Evolutionary conservation across 2,113 vertebrate species (phyloP).

Genomic region (Nibea coibor): DNA sequence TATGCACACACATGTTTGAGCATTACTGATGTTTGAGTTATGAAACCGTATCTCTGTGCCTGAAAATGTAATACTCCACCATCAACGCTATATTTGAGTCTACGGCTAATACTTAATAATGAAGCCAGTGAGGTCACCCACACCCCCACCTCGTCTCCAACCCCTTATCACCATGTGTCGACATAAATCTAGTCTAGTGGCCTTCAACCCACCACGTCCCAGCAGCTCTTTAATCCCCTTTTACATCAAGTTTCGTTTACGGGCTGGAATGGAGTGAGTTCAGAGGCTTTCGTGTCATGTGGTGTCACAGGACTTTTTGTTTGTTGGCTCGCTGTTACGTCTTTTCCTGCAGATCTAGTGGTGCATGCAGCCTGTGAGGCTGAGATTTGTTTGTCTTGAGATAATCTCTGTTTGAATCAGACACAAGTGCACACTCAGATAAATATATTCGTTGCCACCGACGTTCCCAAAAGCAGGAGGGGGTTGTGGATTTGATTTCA

Average conservation of each 20-base stretch:
- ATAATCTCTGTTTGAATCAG: slow-evolving; percentile 32
- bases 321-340: background rate
- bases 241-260: background rate
- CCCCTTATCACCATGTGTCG: slow-evolving; percentile 17
- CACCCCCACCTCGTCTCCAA: background rate
- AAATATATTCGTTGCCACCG: slow-evolving; percentile 24
- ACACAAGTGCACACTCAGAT: slow-evolving; percentile 10
- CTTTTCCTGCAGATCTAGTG: background rate
- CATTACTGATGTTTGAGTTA: slow-evolving; percentile 30
- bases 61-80: slow-evolving; percentile 21
- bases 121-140: slow-evolving; percentile 25
- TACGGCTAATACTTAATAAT: slow-evolving; percentile 38
- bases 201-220: background rate
- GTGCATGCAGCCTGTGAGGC: background rate
- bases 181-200: slow-evolving; percentile 33
- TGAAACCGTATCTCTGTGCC: slow-evolving; percentile 45
- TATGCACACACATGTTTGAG: slow-evolving; percentile 20
- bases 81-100: slow-evolving; percentile 37
- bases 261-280: background rate
- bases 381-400: slow-evolving; percentile 33
- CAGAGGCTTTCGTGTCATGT: slow-evolving; percentile 20
- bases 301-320: slow-evolving; percentile 21
- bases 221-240: background rate
- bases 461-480: background rate
- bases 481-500: slow-evolving; percentile 44